Percentiles rank a stretch among this genome's conserved stretches.
Conservation (phyloP, 1,140 invertebrate species). For the Thrips palmi region DNA sequence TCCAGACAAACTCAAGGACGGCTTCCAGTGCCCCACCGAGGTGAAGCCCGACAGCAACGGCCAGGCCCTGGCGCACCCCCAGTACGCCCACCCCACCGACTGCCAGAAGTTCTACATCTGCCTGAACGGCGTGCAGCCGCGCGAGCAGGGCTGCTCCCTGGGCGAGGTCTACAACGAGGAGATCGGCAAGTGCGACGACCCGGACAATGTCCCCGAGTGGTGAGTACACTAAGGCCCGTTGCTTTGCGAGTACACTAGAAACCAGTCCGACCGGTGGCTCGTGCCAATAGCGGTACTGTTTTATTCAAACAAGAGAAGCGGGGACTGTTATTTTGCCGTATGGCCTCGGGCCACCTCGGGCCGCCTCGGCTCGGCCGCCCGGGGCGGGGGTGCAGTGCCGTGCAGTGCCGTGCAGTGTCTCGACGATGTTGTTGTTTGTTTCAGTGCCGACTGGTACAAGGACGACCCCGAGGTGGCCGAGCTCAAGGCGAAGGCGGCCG, state of each 20-base stretch:
- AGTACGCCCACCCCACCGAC: slow-evolving; percentile 66
- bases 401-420: no score
- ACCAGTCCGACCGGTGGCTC: no score
- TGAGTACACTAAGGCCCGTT: slow-evolving; percentile 31
- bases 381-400: no score
- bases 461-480: slow-evolving; percentile 27
- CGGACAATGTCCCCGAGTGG: slow-evolving; percentile 77
- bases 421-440: no score
- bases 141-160: slow-evolving; percentile 64
- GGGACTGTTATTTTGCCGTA: no score
- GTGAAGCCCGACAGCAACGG: slow-evolving; percentile 41
- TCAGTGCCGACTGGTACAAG: slow-evolving; percentile 74
- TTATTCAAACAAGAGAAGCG: no score
- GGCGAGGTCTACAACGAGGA: slow-evolving; percentile 77
- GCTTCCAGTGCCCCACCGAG: slow-evolving; percentile 64
- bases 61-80: slow-evolving; percentile 61
- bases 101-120: slow-evolving; percentile 83
- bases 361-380: no score
- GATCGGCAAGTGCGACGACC: slow-evolving; percentile 59
- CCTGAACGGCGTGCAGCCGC: slow-evolving; percentile 63
- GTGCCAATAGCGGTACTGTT: no score
- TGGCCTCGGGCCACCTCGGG: no score
- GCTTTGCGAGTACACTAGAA: no score
- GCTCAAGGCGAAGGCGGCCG: slow-evolving; percentile 11
- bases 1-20: slow-evolving; percentile 44